phyloP scores from a whole-genome alignment of 1,140 invertebrate species.

The Aphelenchoides fujianensis region DNA sequence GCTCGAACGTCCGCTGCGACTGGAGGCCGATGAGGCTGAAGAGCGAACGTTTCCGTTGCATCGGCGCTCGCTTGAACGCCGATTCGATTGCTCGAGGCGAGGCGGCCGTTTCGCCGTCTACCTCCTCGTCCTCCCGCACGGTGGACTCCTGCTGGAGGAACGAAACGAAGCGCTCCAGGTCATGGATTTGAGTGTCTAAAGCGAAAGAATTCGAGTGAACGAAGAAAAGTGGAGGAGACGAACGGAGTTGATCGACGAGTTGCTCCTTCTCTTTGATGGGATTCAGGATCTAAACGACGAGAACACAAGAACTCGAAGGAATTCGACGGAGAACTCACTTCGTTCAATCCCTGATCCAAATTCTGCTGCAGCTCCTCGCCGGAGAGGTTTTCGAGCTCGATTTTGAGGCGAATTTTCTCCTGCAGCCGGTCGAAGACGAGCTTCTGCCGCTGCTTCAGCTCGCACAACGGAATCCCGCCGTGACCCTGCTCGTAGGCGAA shows the following conservation, averaged over 20 bases:
- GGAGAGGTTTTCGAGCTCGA: constrained; percentile 72
- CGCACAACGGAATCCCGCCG: constrained; percentile 42
- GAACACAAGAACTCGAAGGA: constrained; percentile 13
- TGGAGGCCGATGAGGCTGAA: constrained; percentile 31
- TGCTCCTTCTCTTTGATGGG: constrained; percentile 93
- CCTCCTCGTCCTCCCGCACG: background rate
- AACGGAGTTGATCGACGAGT: constrained; percentile 84
- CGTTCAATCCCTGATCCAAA: constrained; percentile 73
- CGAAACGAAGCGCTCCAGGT: constrained; percentile 92
- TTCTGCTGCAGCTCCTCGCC: constrained; percentile 77
- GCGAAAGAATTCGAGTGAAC: too few relatives aligned
- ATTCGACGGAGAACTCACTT: constrained; percentile 64
- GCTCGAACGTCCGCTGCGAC: constrained; percentile 68
- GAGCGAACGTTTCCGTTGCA: constrained; percentile 14
- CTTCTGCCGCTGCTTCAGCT: constrained; percentile 64
- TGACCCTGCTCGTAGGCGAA: constrained; percentile 77
- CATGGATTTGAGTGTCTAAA: constrained; percentile 83
- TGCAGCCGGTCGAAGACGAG: constrained; percentile 79
- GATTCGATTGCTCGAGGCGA: constrained; percentile 10
- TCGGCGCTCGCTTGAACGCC: constrained; percentile 14
- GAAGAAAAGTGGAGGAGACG: too few relatives aligned
- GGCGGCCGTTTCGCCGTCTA: too few relatives aligned
- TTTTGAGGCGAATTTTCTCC: constrained; percentile 73
- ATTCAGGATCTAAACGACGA: constrained; percentile 77
- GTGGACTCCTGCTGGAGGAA: constrained; percentile 77